Conservation (phyloP, 2,113 vertebrate genomes). For the Phaetusa simplex region DNA sequence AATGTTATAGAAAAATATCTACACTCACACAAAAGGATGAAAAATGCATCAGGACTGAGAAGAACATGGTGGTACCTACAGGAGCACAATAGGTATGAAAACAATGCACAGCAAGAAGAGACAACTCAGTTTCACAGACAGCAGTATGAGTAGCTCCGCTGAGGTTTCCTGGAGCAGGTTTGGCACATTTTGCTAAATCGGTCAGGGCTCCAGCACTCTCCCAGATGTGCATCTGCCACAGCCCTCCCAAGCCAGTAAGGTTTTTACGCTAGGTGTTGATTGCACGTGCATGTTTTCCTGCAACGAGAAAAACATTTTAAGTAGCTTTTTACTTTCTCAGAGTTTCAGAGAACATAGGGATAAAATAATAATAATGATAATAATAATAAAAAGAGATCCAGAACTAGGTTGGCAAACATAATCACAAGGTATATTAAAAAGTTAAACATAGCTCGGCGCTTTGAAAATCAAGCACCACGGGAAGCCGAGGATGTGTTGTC, state of each 20-base stretch:
- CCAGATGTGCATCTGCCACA: not conserved
- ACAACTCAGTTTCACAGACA: not conserved
- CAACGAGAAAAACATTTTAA: not conserved
- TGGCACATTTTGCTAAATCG: not conserved
- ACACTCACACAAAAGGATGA: not conserved
- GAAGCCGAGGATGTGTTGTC: slow-evolving; percentile 11
- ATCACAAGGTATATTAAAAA: slow-evolving; percentile 38
- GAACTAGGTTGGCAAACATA: slow-evolving; percentile 18
- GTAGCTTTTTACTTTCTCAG: not conserved
- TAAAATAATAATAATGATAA: not conserved
- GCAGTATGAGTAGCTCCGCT: not conserved
- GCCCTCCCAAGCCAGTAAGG: not conserved
- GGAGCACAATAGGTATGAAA: not conserved
- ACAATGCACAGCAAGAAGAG: not conserved
- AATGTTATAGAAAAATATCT: not conserved
- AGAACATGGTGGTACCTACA: not conserved
- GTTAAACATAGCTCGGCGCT: not conserved
- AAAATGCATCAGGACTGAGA: not conserved
- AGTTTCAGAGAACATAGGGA: not conserved
- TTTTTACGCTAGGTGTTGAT: not conserved
- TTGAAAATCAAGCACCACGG: slow-evolving; percentile 26
- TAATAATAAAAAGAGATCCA: not conserved
- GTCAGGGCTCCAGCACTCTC: not conserved
- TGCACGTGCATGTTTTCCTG: not conserved
- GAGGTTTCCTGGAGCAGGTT: not conserved